Conservation (phyloP, 2,113 vertebrate genomes). For the Halichoerus grypus region DNA sequence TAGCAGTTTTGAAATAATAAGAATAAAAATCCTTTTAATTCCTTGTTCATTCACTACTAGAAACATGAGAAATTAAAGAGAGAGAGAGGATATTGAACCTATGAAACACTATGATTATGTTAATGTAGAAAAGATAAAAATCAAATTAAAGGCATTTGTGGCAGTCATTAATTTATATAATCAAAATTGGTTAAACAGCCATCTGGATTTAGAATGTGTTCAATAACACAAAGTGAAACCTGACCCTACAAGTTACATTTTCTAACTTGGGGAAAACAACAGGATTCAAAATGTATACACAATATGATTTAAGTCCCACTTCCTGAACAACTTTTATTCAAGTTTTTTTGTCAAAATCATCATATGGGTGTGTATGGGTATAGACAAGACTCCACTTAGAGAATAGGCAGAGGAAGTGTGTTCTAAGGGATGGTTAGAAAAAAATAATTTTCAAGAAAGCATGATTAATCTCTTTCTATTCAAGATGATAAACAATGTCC, state of each 20-base stretch:
- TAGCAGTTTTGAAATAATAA: conserved; percentile 23
- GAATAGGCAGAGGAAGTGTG: not conserved
- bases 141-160: not conserved
- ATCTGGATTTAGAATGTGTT: not conserved
- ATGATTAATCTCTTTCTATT: not conserved
- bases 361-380: not conserved
- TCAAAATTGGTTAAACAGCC: not conserved
- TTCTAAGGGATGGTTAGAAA: not conserved
- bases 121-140: not conserved
- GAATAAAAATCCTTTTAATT: not conserved
- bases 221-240: not conserved
- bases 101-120: not conserved
- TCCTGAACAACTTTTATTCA: not conserved
- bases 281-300: not conserved
- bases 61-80: not conserved
- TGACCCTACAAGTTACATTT: not conserved
- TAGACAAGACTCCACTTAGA: not conserved
- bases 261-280: conserved; percentile 1
- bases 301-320: not conserved
- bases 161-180: not conserved
- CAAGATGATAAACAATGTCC: not conserved
- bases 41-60: not conserved
- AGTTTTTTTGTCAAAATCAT: not conserved
- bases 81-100: not conserved
- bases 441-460: not conserved